A percentile compares a stretch with the other conserved stretches of the same genome.
These are phyloP conservation scores for Papilio aristodemus DNA, from an alignment of 1,140 invertebrate species.

Conservation along the genomic window DNA sequence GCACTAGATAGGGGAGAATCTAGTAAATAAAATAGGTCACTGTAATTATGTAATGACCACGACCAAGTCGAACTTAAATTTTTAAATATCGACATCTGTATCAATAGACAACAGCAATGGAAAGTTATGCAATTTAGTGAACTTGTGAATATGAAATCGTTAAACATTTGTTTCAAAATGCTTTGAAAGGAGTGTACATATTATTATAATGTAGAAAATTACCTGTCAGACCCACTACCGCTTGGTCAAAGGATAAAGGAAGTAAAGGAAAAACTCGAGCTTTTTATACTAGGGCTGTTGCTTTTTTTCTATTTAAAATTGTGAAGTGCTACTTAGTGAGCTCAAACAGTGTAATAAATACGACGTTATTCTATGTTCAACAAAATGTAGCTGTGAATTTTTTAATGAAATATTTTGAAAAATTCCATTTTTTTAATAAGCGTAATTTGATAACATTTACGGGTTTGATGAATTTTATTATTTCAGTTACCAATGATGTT, in stretches of 20 bases:
- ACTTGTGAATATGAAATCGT: background rate
- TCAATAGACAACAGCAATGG: too few relatives aligned
- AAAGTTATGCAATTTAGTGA: too few relatives aligned
- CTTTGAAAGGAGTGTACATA: slow-evolving; percentile 49
- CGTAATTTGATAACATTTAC: background rate
- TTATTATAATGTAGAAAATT: slow-evolving; percentile 70
- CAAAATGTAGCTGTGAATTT: background rate
- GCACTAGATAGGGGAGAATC: too few relatives aligned
- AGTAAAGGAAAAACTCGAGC: slow-evolving; percentile 31
- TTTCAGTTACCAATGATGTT: too few relatives aligned
- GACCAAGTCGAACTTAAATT: too few relatives aligned
- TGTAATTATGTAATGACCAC: too few relatives aligned
- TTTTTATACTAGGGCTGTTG: slow-evolving; percentile 25
- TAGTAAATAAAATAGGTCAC: too few relatives aligned
- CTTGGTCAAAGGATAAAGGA: slow-evolving; percentile 62
- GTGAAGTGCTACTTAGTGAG: slow-evolving; percentile 7
- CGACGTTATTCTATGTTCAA: background rate
- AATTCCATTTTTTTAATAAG: background rate
- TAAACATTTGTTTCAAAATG: slow-evolving; percentile 31
- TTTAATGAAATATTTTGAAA: background rate
- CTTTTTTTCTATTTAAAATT: slow-evolving; percentile 30
- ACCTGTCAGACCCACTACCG: slow-evolving; percentile 69
- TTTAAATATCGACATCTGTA: too few relatives aligned
- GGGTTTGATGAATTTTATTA: too few relatives aligned
- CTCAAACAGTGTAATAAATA: slow-evolving; percentile 14